These are phyloP conservation scores for Haliclona indistincta DNA, from an alignment of 37 sponge, comb jelly and placozoan genomes.

Conservation along the genomic window DNA sequence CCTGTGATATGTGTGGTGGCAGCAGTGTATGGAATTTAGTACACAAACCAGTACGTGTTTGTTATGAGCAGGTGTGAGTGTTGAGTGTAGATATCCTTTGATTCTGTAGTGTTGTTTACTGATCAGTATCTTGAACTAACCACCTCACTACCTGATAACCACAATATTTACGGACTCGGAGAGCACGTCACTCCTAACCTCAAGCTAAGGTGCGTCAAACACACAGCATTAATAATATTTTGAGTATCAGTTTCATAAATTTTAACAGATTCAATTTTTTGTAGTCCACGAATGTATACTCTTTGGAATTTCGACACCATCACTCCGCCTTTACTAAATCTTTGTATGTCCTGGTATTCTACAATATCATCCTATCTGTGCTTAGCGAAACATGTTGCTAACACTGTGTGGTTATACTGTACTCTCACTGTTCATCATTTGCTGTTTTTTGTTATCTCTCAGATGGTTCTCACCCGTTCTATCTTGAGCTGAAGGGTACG, in stretches of 20 bases:
- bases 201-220: no score
- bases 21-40: no score
- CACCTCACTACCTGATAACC: constrained; percentile 55
- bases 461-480: constrained; percentile 92
- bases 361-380: background rate
- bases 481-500: constrained; percentile 48
- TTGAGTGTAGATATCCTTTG: no score
- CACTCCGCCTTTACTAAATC: constrained; percentile 64
- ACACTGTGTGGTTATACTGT: no score
- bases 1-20: no score
- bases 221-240: no score
- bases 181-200: constrained; percentile 41
- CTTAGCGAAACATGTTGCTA: no score
- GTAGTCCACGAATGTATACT: constrained; percentile 45
- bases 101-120: constrained; percentile 47
- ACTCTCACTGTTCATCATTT: no score
- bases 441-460: background rate
- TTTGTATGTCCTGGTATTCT: constrained; percentile 43
- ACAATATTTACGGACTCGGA: constrained; percentile 85
- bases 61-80: no score
- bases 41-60: no score
- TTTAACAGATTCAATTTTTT: no score
- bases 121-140: constrained; percentile 82
- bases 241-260: no score
- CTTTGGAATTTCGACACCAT: constrained; percentile 74